Base-by-base conservation (phyloP, 2,797 vertebrate species). In the Mus minutoides region DNA sequence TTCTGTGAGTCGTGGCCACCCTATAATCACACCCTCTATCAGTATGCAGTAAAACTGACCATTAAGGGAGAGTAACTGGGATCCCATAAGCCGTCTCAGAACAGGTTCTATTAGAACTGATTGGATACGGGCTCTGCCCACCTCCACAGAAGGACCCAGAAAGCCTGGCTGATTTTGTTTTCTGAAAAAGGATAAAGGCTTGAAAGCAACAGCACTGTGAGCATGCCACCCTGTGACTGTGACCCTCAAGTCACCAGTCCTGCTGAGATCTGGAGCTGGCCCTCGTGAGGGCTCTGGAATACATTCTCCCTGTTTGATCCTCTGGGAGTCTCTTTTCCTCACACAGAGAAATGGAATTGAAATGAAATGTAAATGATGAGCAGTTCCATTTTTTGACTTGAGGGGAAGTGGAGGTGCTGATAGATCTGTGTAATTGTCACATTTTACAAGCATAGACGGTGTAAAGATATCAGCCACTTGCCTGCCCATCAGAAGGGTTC, bases 121-220 rank as follows among this genome's bases (percentile, higher is more conserved):
- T 92, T 94, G 88, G 94, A 90, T 37, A 37, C 94, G 0, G 0
- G 56, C 62, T 88, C 76, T 96, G 82, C 96, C 93, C 84, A 46
- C 90, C 96, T 96, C 95, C 34, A 0, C 58, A 94, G 93, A 96
- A 92, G 83, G 90, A 87, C 87, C 92, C 67, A 67, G 89, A 92
- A 96, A 98, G 94, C 77, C 95, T 31, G 52, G 85, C 75, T 95
- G 96, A 92, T 95, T 97, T 96, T 98, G 52, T 98, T 97, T 98
- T 97, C 88, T 96, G 92, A 96, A 22, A 90, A 85, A 58, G 88
- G 40, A 96, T 87, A 96, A 97, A 96, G 97, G 83, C 88, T 97
- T 93, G 92, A 95, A 97, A 97, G 96, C 94, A 96, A 78, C 86
- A 21, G 52, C 40, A 85, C 92, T 96, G 76, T 67, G 93, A 95